Evolutionary conservation across 1,140 invertebrate genomes (phyloP), one percentile per base, ranked within the genome.

Genomic region (Drosophila sulfurigaster): DNA sequence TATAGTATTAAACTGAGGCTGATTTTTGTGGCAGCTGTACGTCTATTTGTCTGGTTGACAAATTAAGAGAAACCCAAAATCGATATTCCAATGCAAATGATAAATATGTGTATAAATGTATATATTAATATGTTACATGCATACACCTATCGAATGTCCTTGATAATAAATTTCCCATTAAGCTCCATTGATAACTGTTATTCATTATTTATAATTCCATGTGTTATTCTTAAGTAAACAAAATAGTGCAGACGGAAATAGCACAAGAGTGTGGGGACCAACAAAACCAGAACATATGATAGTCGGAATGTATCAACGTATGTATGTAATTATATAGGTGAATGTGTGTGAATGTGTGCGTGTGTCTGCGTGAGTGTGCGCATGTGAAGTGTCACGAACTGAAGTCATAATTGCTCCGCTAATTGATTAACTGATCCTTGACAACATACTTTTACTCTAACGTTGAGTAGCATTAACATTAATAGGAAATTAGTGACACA

Each of bases 201-300:
- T 69, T 62, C 35, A 69, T 62, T 74, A 60, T 73, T 67, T 73
- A 59, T 52, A 73, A 73, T 60, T 38, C 49, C 15, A 74, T 62
- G 57, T 57, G 13, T 69, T 56, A 74, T 28, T 16, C 38, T 32
- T 48, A 43, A 56, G 15, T 41, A 68, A 74, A 62, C 54, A 54
- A 58, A 51, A 72, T 45, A 38, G 16, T 46, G 8, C 13, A 48
- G 7, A 56, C 43, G 8, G 43, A 68, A 56, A 67, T 54, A 59
- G 25, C 5, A 30, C 20, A 43, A 20, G 13, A 45, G 51, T 43
- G 10, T 15, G 51, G 38, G 25, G 6, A 41, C n/a, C 5, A 25
- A 30, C 48, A 30, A 38, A 46, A 13, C 32, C 32, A 59, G 15
- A 16, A 51, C 20, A 7, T 46, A 38, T 28, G 16, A n/a, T 20